Evolutionary conservation across 2,113 vertebrate species (phyloP).

Genomic region (Festucalex cinctus): DNA sequence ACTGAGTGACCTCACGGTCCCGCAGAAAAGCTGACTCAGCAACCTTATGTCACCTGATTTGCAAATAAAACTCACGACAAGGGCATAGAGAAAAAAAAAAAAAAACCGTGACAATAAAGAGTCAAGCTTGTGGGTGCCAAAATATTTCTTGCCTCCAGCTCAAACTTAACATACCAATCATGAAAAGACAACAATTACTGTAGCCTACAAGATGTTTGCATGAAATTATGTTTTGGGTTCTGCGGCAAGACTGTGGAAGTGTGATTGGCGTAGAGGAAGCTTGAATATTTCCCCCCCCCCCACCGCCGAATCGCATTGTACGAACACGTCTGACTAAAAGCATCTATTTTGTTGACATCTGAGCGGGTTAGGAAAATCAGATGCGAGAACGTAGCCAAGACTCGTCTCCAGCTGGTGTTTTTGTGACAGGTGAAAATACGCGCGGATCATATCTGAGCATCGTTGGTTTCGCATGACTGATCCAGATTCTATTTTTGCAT

Average conservation of each 20-base stretch:
- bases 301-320: neutral
- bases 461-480: constrained; percentile 51
- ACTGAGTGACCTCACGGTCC: constrained; percentile 58
- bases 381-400: constrained; percentile 27
- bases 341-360: constrained; percentile 30
- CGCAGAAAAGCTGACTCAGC: constrained; percentile 53
- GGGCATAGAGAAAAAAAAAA: neutral
- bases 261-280: constrained; percentile 7
- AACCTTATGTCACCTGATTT: constrained; percentile 42
- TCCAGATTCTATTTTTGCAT: constrained; percentile 61
- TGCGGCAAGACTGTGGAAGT: constrained; percentile 13
- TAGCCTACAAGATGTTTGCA: constrained; percentile 34
- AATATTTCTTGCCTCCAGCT: neutral
- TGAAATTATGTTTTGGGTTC: constrained; percentile 45
- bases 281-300: constrained; percentile 5
- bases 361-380: constrained; percentile 38
- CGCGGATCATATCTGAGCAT: constrained; percentile 53
- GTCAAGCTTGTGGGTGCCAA: neutral
- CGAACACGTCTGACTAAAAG: constrained; percentile 17
- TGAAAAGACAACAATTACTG: constrained; percentile 25
- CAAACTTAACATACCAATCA: constrained; percentile 2
- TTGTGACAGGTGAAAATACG: constrained; percentile 65
- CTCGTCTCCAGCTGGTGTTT: constrained; percentile 36
- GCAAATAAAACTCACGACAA: neutral
- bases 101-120: neutral